Evolutionary conservation across 2,797 vertebrate species (phyloP), one percentile per base, ranked within the genome.

Genomic region (Lophotriccus pileatus): DNA sequence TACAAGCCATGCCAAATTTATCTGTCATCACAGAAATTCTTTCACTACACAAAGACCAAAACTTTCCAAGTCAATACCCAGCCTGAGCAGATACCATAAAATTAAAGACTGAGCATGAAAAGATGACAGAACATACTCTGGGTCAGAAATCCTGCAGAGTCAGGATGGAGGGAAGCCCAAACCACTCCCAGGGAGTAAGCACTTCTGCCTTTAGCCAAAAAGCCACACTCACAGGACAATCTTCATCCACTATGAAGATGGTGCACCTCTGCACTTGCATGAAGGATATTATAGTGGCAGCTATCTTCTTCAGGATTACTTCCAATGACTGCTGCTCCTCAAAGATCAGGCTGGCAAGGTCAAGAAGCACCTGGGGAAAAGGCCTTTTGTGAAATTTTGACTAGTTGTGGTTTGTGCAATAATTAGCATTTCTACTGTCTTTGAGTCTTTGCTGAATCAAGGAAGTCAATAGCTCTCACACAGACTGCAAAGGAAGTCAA

Each of bases 201-300:
- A 44, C 14, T 76, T 84, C 34, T 87, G 47, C 53, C 32, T 83
- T 83, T 36, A 59, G 53, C 30, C 18, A 46, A 66, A 62, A 47
- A 78, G 63, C 7, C 25, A 41, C 84, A 98, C 98, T 98, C 95
- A 98, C 98, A 7, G 98, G 93, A 66, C 97, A 95, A 78, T 99
- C 99, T 79, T 98, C 98, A 47, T 99, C 98, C 70, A 99, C 98
- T 21, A 99, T 99, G 97, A 99, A 99, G 87, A 99, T 98, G 3
- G 99, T 99, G 84, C 99, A 99, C 60, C 98, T 98, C 97, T 99
- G 99, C 74, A 99, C 99, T 96, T 99, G 99, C 99, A 99, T 99
- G 96, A 99, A 99, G 58, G 99, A 99, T 95, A 99, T 97, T 95
- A 99, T 99, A 32, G 98, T 99, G 80, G 98, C 99, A 23, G 99